Conservation (phyloP, 2,888 invertebrate species). For the Aspidiotus rigidus region DNA sequence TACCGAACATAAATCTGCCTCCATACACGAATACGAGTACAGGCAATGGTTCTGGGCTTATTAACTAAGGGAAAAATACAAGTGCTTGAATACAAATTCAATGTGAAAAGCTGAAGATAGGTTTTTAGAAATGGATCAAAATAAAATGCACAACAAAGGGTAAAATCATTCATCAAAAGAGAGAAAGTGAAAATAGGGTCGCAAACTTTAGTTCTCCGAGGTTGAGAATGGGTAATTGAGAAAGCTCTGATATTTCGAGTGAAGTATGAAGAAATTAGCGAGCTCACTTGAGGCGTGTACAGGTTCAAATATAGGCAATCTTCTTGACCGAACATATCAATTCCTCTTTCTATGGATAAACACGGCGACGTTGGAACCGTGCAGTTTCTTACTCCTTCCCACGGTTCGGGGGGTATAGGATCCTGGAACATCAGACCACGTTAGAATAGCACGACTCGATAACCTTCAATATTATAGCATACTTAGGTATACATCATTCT, state of each 20-base stretch:
- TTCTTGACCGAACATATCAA: slow-evolving; percentile 45
- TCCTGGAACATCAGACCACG: background rate
- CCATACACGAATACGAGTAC: slow-evolving; percentile 47
- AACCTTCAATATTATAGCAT: too few relatives aligned
- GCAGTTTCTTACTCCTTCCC: slow-evolving; percentile 8
- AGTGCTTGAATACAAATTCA: background rate
- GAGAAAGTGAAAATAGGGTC: too few relatives aligned
- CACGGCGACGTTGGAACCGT: background rate
- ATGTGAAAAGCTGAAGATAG: too few relatives aligned
- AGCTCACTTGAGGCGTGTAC: slow-evolving; percentile 42
- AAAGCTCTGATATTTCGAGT: background rate
- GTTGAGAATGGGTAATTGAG: background rate
- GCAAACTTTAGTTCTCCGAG: too few relatives aligned
- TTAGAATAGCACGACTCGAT: too few relatives aligned
- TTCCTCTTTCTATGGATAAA: slow-evolving; percentile 36
- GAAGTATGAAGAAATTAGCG: background rate
- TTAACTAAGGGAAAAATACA: too few relatives aligned
- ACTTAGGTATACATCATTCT: too few relatives aligned
- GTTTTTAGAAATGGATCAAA: too few relatives aligned
- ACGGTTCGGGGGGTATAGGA: slow-evolving; percentile 15
- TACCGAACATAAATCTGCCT: slow-evolving; percentile 54
- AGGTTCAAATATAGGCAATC: slow-evolving; percentile 50
- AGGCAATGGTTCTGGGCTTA: background rate
- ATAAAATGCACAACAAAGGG: background rate
- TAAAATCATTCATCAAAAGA: too few relatives aligned